Evolutionary conservation across 2,113 vertebrate genomes (phyloP).

Genomic region (Xenopus borealis): DNA sequence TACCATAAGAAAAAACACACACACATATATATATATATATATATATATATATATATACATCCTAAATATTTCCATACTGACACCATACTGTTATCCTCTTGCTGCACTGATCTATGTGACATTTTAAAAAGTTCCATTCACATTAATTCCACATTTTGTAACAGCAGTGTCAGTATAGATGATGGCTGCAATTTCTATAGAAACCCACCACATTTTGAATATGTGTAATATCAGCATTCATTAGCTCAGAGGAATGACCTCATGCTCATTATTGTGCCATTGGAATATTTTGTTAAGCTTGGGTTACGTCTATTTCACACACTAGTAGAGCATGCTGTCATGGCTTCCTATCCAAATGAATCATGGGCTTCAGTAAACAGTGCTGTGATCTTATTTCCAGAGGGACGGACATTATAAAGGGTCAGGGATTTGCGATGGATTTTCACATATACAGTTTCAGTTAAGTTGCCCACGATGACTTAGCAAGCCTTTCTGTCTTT

Average conservation of each 20-base stretch:
- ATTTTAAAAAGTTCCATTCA: too few relatives aligned
- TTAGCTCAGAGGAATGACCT: constrained; percentile 74
- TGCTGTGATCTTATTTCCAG: constrained; percentile 85
- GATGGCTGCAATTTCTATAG: constrained; percentile 1
- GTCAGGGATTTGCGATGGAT: constrained; percentile 86
- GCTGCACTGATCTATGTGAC: too few relatives aligned
- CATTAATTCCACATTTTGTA: too few relatives aligned
- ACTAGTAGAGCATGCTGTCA: constrained; percentile 65
- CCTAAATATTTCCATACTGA: too few relatives aligned
- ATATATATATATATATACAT: too few relatives aligned
- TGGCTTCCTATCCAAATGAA: constrained; percentile 82
- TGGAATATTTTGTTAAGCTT: constrained; percentile 73
- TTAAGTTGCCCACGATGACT: constrained; percentile 81
- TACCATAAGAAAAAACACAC: too few relatives aligned
- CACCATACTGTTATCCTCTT: too few relatives aligned
- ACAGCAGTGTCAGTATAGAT: neutral
- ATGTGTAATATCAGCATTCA: constrained; percentile 63
- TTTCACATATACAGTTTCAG: constrained; percentile 95
- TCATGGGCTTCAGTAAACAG: constrained; percentile 83
- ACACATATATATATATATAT: too few relatives aligned
- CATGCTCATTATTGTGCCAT: constrained; percentile 71
- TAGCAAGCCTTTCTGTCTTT: constrained; percentile 73
- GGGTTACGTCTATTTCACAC: constrained; percentile 77
- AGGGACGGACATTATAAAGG: constrained; percentile 78
- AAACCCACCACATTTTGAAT: constrained; percentile 52